Evolutionary conservation across 2,113 vertebrate species (phyloP).

Genomic region (Sisor rabdophorus): DNA sequence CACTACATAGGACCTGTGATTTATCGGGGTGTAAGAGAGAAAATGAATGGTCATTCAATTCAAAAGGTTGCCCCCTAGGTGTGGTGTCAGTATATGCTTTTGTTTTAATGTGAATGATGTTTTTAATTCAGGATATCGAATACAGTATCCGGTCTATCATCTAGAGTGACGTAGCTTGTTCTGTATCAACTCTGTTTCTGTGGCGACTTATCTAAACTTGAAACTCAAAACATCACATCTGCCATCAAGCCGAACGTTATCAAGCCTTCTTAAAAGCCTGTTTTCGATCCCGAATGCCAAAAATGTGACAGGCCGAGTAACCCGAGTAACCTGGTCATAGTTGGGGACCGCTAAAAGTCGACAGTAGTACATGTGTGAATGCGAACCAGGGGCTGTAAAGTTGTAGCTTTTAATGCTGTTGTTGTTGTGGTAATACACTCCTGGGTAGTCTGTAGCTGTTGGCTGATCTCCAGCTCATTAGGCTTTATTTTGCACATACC

Average conservation of each 20-base stretch:
- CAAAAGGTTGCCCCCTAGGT: conserved; percentile 36
- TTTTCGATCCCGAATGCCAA: not conserved
- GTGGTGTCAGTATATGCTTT: conserved; percentile 23
- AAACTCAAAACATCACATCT: not conserved
- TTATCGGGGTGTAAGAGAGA: conserved; percentile 9
- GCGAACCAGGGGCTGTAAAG: not conserved
- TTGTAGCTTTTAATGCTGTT: conserved; percentile 8
- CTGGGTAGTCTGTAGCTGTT: conserved; percentile 26
- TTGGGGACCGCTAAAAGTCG: not conserved
- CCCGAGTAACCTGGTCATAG: not conserved
- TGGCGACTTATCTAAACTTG: not conserved
- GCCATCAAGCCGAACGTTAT: not conserved
- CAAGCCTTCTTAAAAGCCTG: not conserved
- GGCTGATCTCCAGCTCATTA: conserved; percentile 34
- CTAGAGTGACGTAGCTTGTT: not conserved
- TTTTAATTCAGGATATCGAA: conserved; percentile 41
- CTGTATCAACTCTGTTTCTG: not conserved
- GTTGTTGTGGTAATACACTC: conserved; percentile 6
- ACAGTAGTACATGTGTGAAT: not conserved
- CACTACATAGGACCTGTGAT: not conserved
- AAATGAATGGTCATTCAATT: conserved; percentile 23
- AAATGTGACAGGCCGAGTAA: too few species aligned
- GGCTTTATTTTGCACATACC: conserved; percentile 11
- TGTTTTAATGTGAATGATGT: conserved; percentile 22
- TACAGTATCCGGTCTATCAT: conserved; percentile 11